Conservation (phyloP, 35 echinoderm and acorn worm species). For the Heliocidaris tuberculata region DNA sequence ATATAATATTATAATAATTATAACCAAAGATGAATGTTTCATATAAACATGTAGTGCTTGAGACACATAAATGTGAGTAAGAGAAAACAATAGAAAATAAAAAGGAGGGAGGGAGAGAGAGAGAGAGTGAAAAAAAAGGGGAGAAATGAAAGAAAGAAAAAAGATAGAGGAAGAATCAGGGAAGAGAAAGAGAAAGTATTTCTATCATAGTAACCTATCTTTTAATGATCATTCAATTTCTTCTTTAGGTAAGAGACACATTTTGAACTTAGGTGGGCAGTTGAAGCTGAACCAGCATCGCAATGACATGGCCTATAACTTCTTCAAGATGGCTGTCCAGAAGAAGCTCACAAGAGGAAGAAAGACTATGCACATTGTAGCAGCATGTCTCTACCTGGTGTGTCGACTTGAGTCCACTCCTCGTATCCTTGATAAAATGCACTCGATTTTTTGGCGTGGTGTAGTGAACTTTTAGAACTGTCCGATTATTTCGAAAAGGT, state of each 20-base stretch:
- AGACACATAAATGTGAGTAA: too few relatives aligned
- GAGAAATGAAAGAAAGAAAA: too few relatives aligned
- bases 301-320: conserved; percentile 92
- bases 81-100: too few relatives aligned
- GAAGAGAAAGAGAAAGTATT: too few relatives aligned
- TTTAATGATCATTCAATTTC: neutral
- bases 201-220: neutral
- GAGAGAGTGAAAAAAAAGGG: too few relatives aligned
- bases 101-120: too few relatives aligned
- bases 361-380: conserved; percentile 89
- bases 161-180: too few relatives aligned
- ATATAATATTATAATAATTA: too few relatives aligned
- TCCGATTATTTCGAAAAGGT: too few relatives aligned
- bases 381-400: conserved; percentile 88
- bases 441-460: neutral
- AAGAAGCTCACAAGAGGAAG: conserved; percentile 90
- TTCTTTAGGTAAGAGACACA: conserved; percentile 78
- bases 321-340: conserved; percentile 97
- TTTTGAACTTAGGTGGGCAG: conserved; percentile 72
- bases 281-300: conserved; percentile 93
- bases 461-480: too few relatives aligned
- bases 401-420: conserved; percentile 85
- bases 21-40: too few relatives aligned
- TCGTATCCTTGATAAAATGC: conserved; percentile 78
- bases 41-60: too few relatives aligned